Base-by-base conservation (phyloP, 1,140 invertebrate species). In the Lethrus apterus region DNA sequence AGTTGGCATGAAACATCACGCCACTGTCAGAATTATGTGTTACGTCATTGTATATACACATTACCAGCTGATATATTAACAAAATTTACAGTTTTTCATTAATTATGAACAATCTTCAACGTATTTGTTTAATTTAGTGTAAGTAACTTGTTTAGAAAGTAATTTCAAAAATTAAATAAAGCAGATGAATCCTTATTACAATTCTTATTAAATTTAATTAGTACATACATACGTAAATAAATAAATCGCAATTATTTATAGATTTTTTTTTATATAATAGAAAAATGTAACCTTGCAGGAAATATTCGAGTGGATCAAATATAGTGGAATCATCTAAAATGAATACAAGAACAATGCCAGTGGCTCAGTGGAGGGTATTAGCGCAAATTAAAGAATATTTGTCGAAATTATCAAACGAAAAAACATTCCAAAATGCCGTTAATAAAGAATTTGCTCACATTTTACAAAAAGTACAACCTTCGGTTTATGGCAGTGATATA, bases 401-500 rank as follows among this genome's bases (percentile, higher is more conserved):
- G 1, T 58, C 57, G 3, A 77, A 72, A 54, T 61, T 66, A 20
- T 65, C 66, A 32, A 67, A 62, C 18, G 70, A 74, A n/a, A 72
- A 70, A 42, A 67, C 60, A 46, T 43, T 72, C 18, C 69, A 73
- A 33, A 61, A 70, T 21, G 52, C 63, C n/a, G 40, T 76, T 4
- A 72, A 66, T 36, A 76, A 73, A 53, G 70, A 77, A 48, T 75
- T 75, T 67, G 55, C 70, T 2, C 65, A 70, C 1, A 60, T 70
- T 26, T 51, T 77, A 17, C 69, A 76, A 50, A 73, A 67, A 42
- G 59, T 68, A 48, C 68, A 70, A 20, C 53, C 64, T 0, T 59
- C 56, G n/a, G 53, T 66, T 19, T 63, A 63, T 55, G 57, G 59
- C 2, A 65, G 48, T 9, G 52, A 60, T 7, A 50, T 60, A 21